Percentiles rank a stretch among this genome's conserved stretches.
Evolutionary conservation across 2,113 vertebrate genomes (phyloP).

Genomic region (Psephotus haematonotus): DNA sequence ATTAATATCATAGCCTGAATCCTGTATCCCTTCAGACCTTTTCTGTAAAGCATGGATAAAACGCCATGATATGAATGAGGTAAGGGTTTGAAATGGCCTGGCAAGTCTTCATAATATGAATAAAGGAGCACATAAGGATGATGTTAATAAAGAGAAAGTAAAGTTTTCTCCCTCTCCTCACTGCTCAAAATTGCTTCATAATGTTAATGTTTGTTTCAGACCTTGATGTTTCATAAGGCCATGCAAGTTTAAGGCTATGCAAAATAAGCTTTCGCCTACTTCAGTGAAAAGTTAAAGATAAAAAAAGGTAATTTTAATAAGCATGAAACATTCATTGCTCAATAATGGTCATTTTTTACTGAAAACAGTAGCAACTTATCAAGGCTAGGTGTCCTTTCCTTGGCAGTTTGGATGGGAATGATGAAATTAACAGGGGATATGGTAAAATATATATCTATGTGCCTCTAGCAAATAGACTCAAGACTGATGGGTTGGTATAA

Average conservation of each 20-base stretch:
- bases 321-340: background rate
- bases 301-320: background rate
- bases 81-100: background rate
- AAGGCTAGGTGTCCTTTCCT: background rate
- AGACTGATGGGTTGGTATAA: background rate
- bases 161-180: background rate
- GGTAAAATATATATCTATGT: background rate
- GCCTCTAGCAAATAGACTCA: background rate
- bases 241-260: background rate
- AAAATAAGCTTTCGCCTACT: background rate
- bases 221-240: rapidly evolving
- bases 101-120: background rate
- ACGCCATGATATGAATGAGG: background rate
- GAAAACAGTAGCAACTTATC: background rate
- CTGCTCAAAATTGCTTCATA: background rate
- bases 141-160: background rate
- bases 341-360: background rate
- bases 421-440: background rate
- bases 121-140: background rate
- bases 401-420: background rate
- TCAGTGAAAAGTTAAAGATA: background rate
- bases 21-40: background rate
- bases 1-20: background rate
- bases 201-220: background rate
- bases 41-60: background rate